Percentiles rank a stretch among this genome's conserved stretches.
Evolutionary conservation across 2,888 invertebrate genomes (phyloP).

Genomic region (Sarcophaga subvicina): DNA sequence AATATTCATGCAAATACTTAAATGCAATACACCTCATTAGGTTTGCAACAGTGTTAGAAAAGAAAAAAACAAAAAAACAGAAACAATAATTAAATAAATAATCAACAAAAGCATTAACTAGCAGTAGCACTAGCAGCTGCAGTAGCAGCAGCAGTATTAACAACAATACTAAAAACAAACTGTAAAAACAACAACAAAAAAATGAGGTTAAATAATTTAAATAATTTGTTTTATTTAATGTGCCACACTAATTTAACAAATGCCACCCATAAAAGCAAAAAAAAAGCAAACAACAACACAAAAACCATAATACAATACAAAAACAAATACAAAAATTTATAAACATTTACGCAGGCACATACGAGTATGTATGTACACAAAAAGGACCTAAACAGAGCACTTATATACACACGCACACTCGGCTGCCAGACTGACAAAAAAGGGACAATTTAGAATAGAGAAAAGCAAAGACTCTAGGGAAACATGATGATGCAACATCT

Average conservation of each 20-base stretch:
- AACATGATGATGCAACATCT: constrained; percentile 30
- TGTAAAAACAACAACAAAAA: constrained; percentile 35
- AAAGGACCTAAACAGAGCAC: neutral
- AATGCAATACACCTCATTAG: constrained; percentile 51
- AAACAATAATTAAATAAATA: constrained; percentile 47
- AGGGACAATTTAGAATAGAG: constrained; percentile 3
- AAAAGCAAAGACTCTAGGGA: neutral
- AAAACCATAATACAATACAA: neutral
- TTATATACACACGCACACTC: neutral
- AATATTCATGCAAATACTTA: neutral
- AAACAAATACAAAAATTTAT: constrained; percentile 3
- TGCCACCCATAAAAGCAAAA: constrained; percentile 13
- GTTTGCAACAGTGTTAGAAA: constrained; percentile 34
- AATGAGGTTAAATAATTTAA: constrained; percentile 62
- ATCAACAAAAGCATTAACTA: constrained; percentile 28
- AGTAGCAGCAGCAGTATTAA: constrained; percentile 13
- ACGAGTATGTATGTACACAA: neutral
- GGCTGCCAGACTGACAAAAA: constrained; percentile 11
- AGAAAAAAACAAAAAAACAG: constrained; percentile 17
- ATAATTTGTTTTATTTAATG: constrained; percentile 70
- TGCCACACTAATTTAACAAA: constrained; percentile 69
- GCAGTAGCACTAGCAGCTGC: too few relatives aligned
- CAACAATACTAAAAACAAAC: constrained; percentile 7
- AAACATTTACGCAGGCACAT: neutral
- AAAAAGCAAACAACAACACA: neutral